These are phyloP conservation scores for Diplolepis rosae DNA, from an alignment of 2,888 invertebrate genomes.

Conservation along the genomic window DNA sequence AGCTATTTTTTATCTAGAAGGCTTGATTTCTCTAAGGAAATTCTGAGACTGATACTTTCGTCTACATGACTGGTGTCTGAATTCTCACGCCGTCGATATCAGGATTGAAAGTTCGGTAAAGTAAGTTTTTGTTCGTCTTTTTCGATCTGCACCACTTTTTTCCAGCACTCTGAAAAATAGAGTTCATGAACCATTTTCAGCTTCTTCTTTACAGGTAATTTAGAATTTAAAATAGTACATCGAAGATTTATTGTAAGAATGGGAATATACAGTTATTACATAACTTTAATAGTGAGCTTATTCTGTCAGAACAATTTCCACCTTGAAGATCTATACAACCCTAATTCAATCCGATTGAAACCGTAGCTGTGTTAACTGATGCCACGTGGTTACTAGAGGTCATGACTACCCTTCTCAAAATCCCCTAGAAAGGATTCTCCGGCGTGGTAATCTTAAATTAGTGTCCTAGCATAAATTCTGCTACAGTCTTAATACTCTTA, in stretches of 20 bases:
- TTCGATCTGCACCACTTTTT: background rate
- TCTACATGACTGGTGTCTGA: constrained; percentile 60
- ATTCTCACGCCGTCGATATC: constrained; percentile 53
- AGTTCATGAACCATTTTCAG: constrained; percentile 2
- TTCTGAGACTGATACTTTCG: constrained; percentile 50
- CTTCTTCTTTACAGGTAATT: background rate
- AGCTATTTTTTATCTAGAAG: constrained; percentile 37
- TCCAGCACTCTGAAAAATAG: constrained; percentile 2
- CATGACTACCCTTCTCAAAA: constrained; percentile 49
- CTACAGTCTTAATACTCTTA: too few relatives aligned
- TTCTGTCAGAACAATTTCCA: constrained; percentile 60
- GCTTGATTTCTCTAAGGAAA: constrained; percentile 54
- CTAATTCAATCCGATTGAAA: constrained; percentile 67
- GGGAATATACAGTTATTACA: background rate
- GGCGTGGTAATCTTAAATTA: too few relatives aligned
- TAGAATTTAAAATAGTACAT: background rate
- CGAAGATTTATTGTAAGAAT: background rate
- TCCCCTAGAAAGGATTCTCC: background rate
- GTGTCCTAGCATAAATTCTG: too few relatives aligned
- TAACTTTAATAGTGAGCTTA: constrained; percentile 46
- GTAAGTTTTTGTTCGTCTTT: constrained; percentile 18
- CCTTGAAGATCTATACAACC: constrained; percentile 50
- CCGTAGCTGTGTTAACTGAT: constrained; percentile 63
- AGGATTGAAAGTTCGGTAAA: constrained; percentile 52
- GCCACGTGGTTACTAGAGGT: constrained; percentile 57